Evolutionary conservation across 2,888 invertebrate genomes (phyloP).

Genomic region (Epistrophe grossulariae): DNA sequence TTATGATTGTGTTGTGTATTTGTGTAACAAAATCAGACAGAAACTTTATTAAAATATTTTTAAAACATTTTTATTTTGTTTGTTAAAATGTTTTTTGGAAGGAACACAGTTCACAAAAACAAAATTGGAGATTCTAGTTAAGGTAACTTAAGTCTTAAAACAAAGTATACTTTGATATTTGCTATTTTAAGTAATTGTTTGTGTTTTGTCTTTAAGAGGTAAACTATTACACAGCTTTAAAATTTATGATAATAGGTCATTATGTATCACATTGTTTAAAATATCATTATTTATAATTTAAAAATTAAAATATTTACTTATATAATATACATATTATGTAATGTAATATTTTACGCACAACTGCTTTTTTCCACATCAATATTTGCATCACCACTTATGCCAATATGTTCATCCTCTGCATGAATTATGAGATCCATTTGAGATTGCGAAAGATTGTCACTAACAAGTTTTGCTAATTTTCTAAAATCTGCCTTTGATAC

Average conservation of each 20-base stretch:
- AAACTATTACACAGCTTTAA: neutral
- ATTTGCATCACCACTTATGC: conserved; percentile 78
- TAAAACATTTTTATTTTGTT: neutral
- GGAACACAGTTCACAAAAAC: neutral
- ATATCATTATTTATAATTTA: neutral
- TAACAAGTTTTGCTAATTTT: conserved; percentile 80
- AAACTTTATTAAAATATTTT: conserved; percentile 49
- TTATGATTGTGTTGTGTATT: too few relatives aligned
- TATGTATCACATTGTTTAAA: conserved; percentile 10
- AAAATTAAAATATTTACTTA: conserved; percentile 8
- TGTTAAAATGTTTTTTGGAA: too few relatives aligned
- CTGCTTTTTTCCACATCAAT: conserved; percentile 45
- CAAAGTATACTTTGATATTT: neutral
- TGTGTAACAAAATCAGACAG: conserved; percentile 6
- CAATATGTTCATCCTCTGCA: conserved; percentile 79
- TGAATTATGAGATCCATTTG: conserved; percentile 83
- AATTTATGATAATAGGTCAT: neutral
- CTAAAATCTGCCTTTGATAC: conserved; percentile 79
- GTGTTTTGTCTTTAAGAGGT: neutral
- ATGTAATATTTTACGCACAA: conserved; percentile 21
- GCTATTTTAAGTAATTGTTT: neutral
- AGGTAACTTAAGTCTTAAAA: conserved; percentile 1
- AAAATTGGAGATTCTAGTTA: neutral
- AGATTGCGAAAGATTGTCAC: conserved; percentile 80
- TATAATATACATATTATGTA: too few relatives aligned